Percentiles rank a stretch among this genome's conserved stretches.
Conservation (phyloP, 2,113 vertebrate species). For the Silurus asotus region DNA sequence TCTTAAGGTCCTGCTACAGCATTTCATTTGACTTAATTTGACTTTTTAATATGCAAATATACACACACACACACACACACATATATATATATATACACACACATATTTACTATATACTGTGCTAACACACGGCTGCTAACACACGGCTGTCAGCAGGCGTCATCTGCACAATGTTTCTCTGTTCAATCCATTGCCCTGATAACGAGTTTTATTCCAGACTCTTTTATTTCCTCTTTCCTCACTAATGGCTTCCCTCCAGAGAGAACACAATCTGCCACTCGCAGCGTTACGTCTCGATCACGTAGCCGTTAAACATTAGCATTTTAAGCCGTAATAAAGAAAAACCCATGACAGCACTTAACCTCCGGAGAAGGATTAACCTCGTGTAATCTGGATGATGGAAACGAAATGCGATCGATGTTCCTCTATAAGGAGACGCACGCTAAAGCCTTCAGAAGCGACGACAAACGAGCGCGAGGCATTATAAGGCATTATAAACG, state of each 20-base stretch:
- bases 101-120: too few species aligned
- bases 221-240: not conserved
- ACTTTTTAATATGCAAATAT: too few species aligned
- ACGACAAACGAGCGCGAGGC: conserved; percentile 17
- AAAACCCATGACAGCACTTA: not conserved
- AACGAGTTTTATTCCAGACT: not conserved
- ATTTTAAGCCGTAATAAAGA: conserved; percentile 31
- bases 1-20: too few species aligned
- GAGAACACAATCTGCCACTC: not conserved
- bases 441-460: conserved; percentile 43
- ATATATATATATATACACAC: too few species aligned
- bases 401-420: conserved; percentile 30
- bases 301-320: conserved; percentile 24
- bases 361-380: conserved; percentile 43
- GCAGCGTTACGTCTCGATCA: conserved; percentile 22
- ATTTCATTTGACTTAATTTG: too few species aligned
- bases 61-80: too few species aligned
- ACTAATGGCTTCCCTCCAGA: not conserved
- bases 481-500: conserved; percentile 54
- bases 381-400: not conserved
- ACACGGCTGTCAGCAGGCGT: too few species aligned
- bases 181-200: not conserved
- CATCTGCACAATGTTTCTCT: not conserved
- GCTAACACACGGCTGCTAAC: too few species aligned
- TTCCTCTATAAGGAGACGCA: conserved; percentile 32